phyloP scores from a whole-genome alignment of 1,140 invertebrate genomes.

The Globodera rostochiensis region DNA sequence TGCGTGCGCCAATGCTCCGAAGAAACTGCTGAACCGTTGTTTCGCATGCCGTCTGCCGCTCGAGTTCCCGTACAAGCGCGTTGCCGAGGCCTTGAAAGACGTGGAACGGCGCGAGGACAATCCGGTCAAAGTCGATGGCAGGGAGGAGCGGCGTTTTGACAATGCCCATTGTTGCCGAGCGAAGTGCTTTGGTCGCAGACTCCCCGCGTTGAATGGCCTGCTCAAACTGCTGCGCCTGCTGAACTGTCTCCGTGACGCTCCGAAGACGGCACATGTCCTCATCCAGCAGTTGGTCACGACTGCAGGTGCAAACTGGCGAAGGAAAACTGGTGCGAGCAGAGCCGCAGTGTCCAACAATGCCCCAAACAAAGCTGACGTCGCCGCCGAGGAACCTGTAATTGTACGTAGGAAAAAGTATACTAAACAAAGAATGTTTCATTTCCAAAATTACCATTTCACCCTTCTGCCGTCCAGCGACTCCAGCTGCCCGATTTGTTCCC shows the following conservation, averaged over 20 bases:
- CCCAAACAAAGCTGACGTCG: not conserved
- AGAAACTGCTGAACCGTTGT: not conserved
- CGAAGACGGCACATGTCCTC: not conserved
- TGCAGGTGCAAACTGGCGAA: not conserved
- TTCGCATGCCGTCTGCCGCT: not conserved
- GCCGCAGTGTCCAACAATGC: not conserved
- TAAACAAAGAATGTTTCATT: not conserved
- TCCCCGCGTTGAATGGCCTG: not conserved
- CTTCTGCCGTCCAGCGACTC: not conserved
- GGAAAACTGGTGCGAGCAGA: not conserved
- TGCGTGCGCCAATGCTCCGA: not conserved
- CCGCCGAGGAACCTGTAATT: not conserved
- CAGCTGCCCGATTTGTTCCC: not conserved
- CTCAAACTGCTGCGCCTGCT: not conserved
- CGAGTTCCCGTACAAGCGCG: not conserved
- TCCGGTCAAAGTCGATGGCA: not conserved
- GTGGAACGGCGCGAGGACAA: not conserved
- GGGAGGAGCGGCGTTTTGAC: not conserved
- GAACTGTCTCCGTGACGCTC: not conserved
- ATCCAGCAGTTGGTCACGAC: not conserved
- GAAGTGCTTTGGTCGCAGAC: not conserved
- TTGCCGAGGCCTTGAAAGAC: not conserved
- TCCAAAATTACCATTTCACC: not conserved
- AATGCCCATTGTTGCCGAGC: not conserved
- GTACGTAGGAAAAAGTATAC: not conserved